phyloP scores from a whole-genome alignment of 2,888 invertebrate genomes.

The Rhingia campestris region DNA sequence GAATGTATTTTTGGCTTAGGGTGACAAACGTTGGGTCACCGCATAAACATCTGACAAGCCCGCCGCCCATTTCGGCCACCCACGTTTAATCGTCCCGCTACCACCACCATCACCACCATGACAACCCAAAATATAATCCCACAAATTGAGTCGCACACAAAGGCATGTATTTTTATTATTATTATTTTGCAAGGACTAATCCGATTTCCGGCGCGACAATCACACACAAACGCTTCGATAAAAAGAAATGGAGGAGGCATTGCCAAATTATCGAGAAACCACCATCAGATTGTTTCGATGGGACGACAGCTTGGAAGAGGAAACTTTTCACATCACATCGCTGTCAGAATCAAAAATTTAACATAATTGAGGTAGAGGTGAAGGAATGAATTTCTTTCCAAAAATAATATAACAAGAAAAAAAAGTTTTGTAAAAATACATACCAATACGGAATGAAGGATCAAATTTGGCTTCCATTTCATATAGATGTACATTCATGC shows the following conservation, averaged over 20 bases:
- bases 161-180: conserved; percentile 39
- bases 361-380: conserved; percentile 3
- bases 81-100: conserved; percentile 7
- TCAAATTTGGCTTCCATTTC: conserved; percentile 5
- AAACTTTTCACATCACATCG: conserved; percentile 19
- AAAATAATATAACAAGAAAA: conserved; percentile 14
- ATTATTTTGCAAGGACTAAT: conserved; percentile 56
- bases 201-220: conserved; percentile 49
- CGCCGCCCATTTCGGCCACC: conserved; percentile 1
- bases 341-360: conserved; percentile 22
- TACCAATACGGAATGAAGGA: conserved; percentile 3
- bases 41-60: conserved; percentile 15
- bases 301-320: conserved; percentile 27
- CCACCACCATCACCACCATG: conserved; percentile 4
- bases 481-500: not conserved
- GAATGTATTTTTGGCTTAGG: conserved; percentile 44
- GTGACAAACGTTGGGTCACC: conserved; percentile 42
- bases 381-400: conserved; percentile 2
- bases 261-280: conserved; percentile 44
- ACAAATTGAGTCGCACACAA: conserved; percentile 48
- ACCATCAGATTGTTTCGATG: conserved; percentile 11
- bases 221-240: conserved; percentile 32
- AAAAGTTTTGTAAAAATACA: not conserved
- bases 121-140: conserved; percentile 45
- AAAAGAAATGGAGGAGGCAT: conserved; percentile 16